A percentile compares a stretch with the other conserved stretches of the same genome.
Evolutionary conservation across 1,140 invertebrate genomes (phyloP).

Genomic region (Caenorhabditis latens): DNA sequence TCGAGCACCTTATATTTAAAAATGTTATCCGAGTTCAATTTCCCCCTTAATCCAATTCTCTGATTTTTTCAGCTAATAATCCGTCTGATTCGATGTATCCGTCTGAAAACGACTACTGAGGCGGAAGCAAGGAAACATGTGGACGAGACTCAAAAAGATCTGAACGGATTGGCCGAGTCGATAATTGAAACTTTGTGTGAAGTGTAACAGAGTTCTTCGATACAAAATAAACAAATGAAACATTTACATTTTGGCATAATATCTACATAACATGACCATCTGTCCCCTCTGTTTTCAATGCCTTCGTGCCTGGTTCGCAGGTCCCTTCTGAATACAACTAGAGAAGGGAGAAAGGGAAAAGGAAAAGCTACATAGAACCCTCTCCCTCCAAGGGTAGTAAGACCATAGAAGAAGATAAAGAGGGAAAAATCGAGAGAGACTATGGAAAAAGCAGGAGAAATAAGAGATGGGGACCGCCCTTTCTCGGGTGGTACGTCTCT

Average conservation of each 20-base stretch:
- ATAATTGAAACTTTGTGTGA: conserved; percentile 50
- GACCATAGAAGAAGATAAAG: background rate
- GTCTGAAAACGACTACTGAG: conserved; percentile 40
- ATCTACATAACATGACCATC: conserved; percentile 10
- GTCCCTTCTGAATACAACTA: conserved; percentile 54
- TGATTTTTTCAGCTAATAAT: conserved; percentile 40
- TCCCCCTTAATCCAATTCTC: too few species aligned
- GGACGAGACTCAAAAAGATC: conserved; percentile 34
- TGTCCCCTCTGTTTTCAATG: background rate
- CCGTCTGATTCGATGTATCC: conserved; percentile 38
- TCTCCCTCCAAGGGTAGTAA: background rate
- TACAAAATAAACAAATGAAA: background rate
- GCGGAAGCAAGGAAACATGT: conserved; percentile 31
- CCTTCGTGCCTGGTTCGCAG: conserved; percentile 37
- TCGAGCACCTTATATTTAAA: too few species aligned
- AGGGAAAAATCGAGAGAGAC: background rate
- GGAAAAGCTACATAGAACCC: conserved; percentile 51
- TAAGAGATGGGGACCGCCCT: conserved; percentile 40
- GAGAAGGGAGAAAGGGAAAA: background rate
- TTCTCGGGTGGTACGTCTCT: conserved; percentile 55
- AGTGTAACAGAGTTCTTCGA: conserved; percentile 4
- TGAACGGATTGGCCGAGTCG: conserved; percentile 26
- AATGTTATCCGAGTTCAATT: too few species aligned
- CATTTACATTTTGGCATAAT: conserved; percentile 27
- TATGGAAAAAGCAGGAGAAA: conserved; percentile 26